A percentile compares a stretch with the other conserved stretches of the same genome.
These are phyloP conservation scores for Takifugu rubripes DNA, from an alignment of 2,797 vertebrate genomes.

Conservation along the genomic window DNA sequence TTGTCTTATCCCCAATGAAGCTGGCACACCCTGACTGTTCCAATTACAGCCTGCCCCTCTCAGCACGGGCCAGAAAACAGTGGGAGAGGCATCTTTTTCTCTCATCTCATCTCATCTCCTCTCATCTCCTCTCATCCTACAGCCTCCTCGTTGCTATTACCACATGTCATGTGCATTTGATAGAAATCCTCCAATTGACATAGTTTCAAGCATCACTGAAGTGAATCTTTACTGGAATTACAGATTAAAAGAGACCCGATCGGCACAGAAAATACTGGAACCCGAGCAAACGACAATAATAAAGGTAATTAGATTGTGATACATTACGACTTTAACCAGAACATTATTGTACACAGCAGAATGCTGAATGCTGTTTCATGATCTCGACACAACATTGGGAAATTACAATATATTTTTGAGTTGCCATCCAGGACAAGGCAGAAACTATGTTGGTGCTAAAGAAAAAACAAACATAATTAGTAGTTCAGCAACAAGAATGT, in stretches of 20 bases:
- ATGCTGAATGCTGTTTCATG: too few species aligned
- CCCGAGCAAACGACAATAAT: too few species aligned
- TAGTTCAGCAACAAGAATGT: too few species aligned
- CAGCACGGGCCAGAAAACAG: slow-evolving; percentile 45
- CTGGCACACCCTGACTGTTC: slow-evolving; percentile 62
- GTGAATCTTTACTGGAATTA: slow-evolving; percentile 28
- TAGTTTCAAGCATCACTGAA: slow-evolving; percentile 14
- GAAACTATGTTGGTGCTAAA: too few species aligned
- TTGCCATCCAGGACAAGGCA: too few species aligned
- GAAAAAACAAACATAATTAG: too few species aligned
- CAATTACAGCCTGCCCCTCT: slow-evolving; percentile 61
- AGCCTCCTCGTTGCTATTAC: slow-evolving; percentile 3
- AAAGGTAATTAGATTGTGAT: slow-evolving; percentile 11
- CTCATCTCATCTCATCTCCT: slow-evolving; percentile 42
- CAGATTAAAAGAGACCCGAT: slow-evolving; percentile 17
- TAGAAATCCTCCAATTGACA: slow-evolving; percentile 45
- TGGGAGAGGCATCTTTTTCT: slow-evolving; percentile 46
- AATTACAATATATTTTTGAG: too few species aligned
- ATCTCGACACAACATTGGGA: too few species aligned
- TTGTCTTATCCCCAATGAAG: slow-evolving; percentile 53
- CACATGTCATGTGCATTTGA: slow-evolving; percentile 38
- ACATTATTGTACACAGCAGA: too few species aligned
- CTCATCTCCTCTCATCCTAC: slow-evolving; percentile 33
- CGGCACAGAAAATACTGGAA: too few species aligned
- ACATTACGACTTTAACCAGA: not conserved